Conservation (phyloP, 2,797 vertebrate genomes). For the Leptatherina wallacei region DNA sequence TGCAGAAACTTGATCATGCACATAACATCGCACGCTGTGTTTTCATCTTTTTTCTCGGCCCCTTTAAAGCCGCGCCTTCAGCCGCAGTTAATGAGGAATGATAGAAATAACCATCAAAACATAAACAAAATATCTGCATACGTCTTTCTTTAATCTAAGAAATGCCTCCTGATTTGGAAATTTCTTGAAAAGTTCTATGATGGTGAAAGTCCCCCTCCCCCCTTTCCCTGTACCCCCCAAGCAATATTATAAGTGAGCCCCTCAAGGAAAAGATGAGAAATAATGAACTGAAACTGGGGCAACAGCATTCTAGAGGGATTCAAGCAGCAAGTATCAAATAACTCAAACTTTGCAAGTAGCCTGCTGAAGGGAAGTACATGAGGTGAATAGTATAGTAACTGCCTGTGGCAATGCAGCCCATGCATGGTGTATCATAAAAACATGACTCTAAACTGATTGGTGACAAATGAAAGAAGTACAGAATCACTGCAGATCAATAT, state of each 20-base stretch:
- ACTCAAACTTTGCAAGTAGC: slow-evolving; percentile 28
- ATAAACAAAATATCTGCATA: slow-evolving; percentile 48
- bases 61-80: slow-evolving; percentile 53
- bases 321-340: slow-evolving; percentile 30
- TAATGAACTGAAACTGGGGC: slow-evolving; percentile 50
- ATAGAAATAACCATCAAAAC: slow-evolving; percentile 50
- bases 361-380: slow-evolving; percentile 18
- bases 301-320: slow-evolving; percentile 41
- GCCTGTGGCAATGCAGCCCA: slow-evolving; percentile 14
- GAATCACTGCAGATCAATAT: not conserved
- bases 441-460: not conserved
- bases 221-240: slow-evolving; percentile 7
- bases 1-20: slow-evolving; percentile 20
- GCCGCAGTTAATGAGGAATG: slow-evolving; percentile 56
- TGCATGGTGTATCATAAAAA: slow-evolving; percentile 14
- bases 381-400: slow-evolving; percentile 17
- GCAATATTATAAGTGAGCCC: slow-evolving; percentile 20
- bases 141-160: slow-evolving; percentile 41
- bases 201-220: slow-evolving; percentile 36
- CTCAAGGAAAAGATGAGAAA: slow-evolving; percentile 34
- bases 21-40: slow-evolving; percentile 20
- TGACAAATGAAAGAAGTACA: not conserved
- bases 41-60: slow-evolving; percentile 59
- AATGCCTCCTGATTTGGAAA: slow-evolving; percentile 22
- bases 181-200: slow-evolving; percentile 42